Evolutionary conservation across 2,888 invertebrate genomes (phyloP).

Genomic region (Rhamphomyia laevipes): DNA sequence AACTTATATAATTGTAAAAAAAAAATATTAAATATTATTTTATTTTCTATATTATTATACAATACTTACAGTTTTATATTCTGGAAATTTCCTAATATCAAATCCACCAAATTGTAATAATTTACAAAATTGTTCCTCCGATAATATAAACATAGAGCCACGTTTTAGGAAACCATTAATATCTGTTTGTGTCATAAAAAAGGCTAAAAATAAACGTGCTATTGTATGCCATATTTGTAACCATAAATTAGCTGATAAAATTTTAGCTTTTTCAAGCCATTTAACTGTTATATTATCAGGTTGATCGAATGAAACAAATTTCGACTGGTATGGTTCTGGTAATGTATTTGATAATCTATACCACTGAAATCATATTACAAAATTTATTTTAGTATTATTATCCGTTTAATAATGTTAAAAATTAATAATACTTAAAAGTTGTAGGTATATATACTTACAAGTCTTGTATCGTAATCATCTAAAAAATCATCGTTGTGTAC

Average conservation of each 20-base stretch:
- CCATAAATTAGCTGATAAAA: constrained; percentile 45
- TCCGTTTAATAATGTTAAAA: background rate
- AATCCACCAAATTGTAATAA: constrained; percentile 31
- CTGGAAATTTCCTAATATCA: constrained; percentile 17
- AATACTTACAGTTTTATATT: constrained; percentile 32
- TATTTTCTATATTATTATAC: constrained; percentile 24
- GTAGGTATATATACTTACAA: constrained; percentile 20
- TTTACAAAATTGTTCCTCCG: constrained; percentile 62
- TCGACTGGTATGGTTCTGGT: constrained; percentile 28
- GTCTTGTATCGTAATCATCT: constrained; percentile 33
- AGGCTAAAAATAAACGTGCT: constrained; percentile 69
- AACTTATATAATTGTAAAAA: no score
- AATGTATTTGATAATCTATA: constrained; percentile 28
- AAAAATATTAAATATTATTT: background rate
- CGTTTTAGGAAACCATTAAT: constrained; percentile 87
- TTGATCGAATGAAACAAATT: constrained; percentile 29
- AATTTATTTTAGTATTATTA: background rate
- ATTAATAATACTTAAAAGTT: background rate
- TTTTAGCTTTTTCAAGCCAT: constrained; percentile 34
- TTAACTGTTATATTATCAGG: constrained; percentile 31
- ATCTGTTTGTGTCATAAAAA: constrained; percentile 90
- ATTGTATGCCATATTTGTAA: constrained; percentile 84
- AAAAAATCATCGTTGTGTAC: constrained; percentile 36
- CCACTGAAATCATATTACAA: constrained; percentile 24
- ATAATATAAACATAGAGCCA: constrained; percentile 96